phyloP scores from a whole-genome alignment of 2,113 vertebrate species.

The Takifugu bimaculatus region DNA sequence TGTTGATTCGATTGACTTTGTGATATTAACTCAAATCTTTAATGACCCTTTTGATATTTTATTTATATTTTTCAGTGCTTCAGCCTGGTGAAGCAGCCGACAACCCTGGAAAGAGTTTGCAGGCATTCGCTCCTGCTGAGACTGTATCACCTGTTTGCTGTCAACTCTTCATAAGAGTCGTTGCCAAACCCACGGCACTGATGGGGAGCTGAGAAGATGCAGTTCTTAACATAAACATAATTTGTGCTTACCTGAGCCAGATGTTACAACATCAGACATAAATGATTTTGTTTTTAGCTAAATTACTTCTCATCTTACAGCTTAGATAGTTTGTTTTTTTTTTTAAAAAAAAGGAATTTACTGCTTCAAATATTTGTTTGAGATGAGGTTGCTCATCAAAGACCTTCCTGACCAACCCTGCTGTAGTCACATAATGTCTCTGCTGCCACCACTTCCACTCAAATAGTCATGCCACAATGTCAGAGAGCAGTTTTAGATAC shows the following conservation, averaged over 20 bases:
- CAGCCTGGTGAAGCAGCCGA: too few relatives aligned
- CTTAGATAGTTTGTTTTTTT: too few relatives aligned
- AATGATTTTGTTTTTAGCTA: too few relatives aligned
- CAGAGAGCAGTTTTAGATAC: not conserved
- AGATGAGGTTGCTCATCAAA: not conserved
- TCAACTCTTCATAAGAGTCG: not conserved
- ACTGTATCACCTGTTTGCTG: not conserved
- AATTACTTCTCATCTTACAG: too few relatives aligned
- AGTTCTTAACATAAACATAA: not conserved
- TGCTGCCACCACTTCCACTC: slow-evolving; percentile 4
- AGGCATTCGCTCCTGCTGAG: too few relatives aligned
- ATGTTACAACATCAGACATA: too few relatives aligned
- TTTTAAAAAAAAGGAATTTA: not conserved
- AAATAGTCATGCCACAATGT: slow-evolving; percentile 9
- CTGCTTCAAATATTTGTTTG: not conserved
- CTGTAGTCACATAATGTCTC: slow-evolving; percentile 7
- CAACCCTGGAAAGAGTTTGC: too few relatives aligned
- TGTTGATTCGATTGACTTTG: too few relatives aligned
- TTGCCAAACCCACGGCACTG: not conserved
- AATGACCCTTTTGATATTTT: too few relatives aligned
- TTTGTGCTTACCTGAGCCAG: not conserved
- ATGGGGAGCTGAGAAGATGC: not conserved
- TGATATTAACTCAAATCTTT: too few relatives aligned
- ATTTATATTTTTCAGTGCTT: too few relatives aligned
- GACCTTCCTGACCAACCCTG: not conserved